Evolutionary conservation across 2,888 invertebrate genomes (phyloP), one percentile per base, ranked within the genome.

Genomic region (Athalia circularis): DNA sequence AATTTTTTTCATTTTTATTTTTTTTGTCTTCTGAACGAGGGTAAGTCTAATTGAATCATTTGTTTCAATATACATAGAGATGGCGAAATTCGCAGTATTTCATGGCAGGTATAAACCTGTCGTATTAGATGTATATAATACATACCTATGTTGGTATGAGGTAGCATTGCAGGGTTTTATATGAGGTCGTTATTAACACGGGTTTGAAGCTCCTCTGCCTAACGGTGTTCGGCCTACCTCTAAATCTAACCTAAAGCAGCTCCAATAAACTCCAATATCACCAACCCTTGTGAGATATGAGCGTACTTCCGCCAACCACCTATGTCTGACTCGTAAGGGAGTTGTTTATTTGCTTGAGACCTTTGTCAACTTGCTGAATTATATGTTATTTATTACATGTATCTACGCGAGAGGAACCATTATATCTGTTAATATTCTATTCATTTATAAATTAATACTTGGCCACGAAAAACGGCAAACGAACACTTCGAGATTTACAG

Each of bases 251-350:
- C 65, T 54, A 13, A 54, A 29, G 43, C 48, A 80, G 67, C 79
- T 67, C 72, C 79, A 77, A 77, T 81, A 81, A 80, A 81, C 79
- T 79, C 68, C 70, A 72, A 80, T 79, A 79, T 78, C 80, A 74
- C 80, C 79, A 72, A 79, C 77, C 79, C 67, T 79, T 47, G 54
- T 52, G 64, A 77, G 78, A 65, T 77, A 52, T 61, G 50, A 65
- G 77, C 50, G 48, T 29, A 54, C 77, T 67, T 76, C 77, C 57
- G 48, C 11, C 70, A 11, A 29, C 29, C 29, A 29, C 45, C 70
- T n/a, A 15, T 8, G 59, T 29, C 59, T 77, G 75, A 59, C 65
- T 43, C 45, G 68, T 62, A 79, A 62, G 50, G 65, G 57, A 65
- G 68, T 68, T 68, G 79, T 76, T 79, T 76, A 81, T 81, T 80